phyloP scores from a whole-genome alignment of 2,888 invertebrate species.

The Coecobrya sp. region DNA sequence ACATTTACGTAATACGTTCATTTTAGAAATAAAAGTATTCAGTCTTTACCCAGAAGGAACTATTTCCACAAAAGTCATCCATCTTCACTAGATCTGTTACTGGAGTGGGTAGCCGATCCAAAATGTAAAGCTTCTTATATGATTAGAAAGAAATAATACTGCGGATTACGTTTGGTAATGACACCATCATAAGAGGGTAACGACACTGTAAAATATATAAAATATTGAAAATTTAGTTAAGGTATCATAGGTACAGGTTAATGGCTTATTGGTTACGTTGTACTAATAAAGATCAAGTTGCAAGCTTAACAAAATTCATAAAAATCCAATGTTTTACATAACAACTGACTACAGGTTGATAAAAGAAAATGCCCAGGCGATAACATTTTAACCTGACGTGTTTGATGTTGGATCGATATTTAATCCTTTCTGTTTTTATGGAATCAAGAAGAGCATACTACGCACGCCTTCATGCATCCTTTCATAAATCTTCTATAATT shows the following conservation, averaged over 20 bases:
- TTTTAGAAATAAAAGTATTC: background rate
- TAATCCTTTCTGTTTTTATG: background rate
- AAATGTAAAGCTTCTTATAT: background rate
- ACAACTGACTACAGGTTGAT: background rate
- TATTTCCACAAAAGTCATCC: constrained; percentile 77
- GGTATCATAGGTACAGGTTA: too few relatives aligned
- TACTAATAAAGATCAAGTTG: background rate
- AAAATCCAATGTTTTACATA: background rate
- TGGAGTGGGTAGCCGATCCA: background rate
- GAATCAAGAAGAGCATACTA: too few relatives aligned
- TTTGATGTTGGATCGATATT: constrained; percentile 34
- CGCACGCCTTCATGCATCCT: background rate
- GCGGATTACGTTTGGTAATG: background rate
- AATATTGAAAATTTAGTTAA: background rate
- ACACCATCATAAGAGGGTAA: background rate
- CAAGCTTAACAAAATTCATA: background rate
- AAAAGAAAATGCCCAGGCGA: background rate
- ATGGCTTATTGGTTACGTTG: background rate
- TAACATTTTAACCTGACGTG: background rate
- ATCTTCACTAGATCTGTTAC: constrained; percentile 40
- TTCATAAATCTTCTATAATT: background rate
- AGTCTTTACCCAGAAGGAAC: constrained; percentile 75
- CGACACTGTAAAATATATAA: background rate
- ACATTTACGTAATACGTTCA: background rate
- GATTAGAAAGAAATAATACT: background rate